Base-by-base conservation (phyloP, 2,888 invertebrate species). In the Melangyna quadrimaculata region DNA sequence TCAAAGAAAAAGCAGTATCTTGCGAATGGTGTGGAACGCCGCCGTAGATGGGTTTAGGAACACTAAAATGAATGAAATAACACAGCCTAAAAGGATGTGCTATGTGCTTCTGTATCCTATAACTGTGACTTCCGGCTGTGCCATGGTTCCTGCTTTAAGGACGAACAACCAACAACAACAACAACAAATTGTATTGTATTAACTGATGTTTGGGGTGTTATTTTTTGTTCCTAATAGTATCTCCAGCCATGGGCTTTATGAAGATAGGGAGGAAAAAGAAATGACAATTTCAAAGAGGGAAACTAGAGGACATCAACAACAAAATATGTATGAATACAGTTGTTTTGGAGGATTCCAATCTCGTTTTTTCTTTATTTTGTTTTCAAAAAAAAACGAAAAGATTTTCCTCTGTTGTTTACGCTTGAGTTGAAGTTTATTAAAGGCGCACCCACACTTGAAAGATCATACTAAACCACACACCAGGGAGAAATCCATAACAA, bases 361-460 rank as follows among this genome's bases (percentile, higher is more conserved):
- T 67, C 24, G 51, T 51, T 24, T 67, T 19, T 45, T 29, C 0
- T 10, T n/a, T 27, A 17, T 19, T 40, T 61, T n/a, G 22, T 40
- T 22, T 43, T 43, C 4, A 9, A 45, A 45, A 45, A 48, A n/a
- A n/a, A n/a, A n/a, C n/a, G n/a, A n/a, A n/a, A 51, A 53, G 61
- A 80, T 53, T 80, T 72, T 45, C 74, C 35, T 72, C 24, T 37
- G 19, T 67, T 75, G 53, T 80, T 79, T 72, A 71, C 61, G 84
- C 75, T 84, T 79, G 45, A 67, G 61, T 55, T 61, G 72, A 84
- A 79, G 80, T 80, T 75, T 84, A 84, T 80, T 84, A 80, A 77
- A 67, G 80, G 61, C 75, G 40, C 80, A 37, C 37, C 55, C 29
- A 22, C 24, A 43, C 80, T 70, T 69, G 70, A 75, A 81, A 67